Percentiles rank a stretch among this genome's conserved stretches.
phyloP scores from a whole-genome alignment of 2,113 vertebrate species.

The Phocoena sinus region DNA sequence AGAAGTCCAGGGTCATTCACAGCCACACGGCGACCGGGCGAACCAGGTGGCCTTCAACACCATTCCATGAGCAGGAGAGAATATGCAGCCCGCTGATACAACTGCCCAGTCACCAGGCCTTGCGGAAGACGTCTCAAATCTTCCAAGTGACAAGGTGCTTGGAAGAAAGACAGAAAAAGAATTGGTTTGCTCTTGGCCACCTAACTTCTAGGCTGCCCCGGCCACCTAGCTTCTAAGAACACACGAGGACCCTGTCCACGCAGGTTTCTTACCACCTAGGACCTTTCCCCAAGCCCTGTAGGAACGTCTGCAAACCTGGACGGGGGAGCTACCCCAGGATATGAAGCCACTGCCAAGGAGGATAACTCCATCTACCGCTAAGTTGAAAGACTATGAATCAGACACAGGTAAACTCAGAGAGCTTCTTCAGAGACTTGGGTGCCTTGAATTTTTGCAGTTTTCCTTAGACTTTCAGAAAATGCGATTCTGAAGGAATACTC shows the following conservation, averaged over 20 bases:
- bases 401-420: neutral
- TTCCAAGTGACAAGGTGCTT: neutral
- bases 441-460: too few relatives aligned
- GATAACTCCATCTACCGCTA: accelerated
- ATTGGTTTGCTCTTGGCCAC: neutral
- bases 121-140: accelerated
- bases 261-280: neutral
- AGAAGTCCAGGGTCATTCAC: neutral
- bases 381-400: accelerated
- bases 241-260: accelerated
- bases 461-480: neutral
- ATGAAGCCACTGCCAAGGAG: neutral
- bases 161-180: neutral
- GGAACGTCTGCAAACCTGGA: too few relatives aligned
- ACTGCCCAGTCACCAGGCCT: neutral
- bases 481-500: neutral
- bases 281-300: neutral
- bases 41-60: too few relatives aligned
- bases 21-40: accelerated
- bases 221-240: neutral
- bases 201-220: neutral
- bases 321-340: neutral
- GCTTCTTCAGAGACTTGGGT: neutral
- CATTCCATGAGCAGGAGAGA: accelerated
- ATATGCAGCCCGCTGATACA: accelerated